These are phyloP conservation scores for Branchellion lobata DNA, from an alignment of 2,888 invertebrate species.

Conservation along the genomic window DNA sequence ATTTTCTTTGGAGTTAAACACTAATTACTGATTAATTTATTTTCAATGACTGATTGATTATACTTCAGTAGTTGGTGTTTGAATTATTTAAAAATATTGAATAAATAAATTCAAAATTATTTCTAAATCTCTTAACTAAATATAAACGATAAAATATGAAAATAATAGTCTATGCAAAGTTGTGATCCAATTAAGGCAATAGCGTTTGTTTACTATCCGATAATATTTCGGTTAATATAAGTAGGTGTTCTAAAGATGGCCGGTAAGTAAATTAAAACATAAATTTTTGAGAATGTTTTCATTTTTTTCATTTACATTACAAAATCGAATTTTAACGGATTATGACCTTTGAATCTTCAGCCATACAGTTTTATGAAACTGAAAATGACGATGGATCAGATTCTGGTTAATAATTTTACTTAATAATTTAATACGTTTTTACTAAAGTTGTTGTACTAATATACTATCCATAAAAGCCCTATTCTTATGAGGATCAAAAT, in stretches of 20 bases:
- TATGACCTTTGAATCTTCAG: constrained; percentile 25
- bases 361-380: constrained; percentile 46
- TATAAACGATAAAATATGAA: too few relatives aligned
- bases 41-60: too few relatives aligned
- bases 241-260: constrained; percentile 44
- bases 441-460: not conserved
- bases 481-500: too few relatives aligned
- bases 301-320: not conserved
- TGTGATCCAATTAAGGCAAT: constrained; percentile 23
- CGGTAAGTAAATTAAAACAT: constrained; percentile 30
- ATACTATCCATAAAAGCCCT: too few relatives aligned
- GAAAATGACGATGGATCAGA: constrained; percentile 46
- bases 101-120: too few relatives aligned
- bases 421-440: not conserved
- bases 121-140: too few relatives aligned
- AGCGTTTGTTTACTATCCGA: constrained; percentile 21
- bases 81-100: too few relatives aligned
- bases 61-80: too few relatives aligned
- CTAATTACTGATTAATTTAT: too few relatives aligned
- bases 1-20: too few relatives aligned
- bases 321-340: constrained; percentile 8
- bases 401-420: constrained; percentile 31
- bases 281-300: too few relatives aligned
- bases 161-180: constrained; percentile 17
- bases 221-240: constrained; percentile 8